Conservation (phyloP, 2,113 vertebrate genomes). For the Pelusios castaneus region DNA sequence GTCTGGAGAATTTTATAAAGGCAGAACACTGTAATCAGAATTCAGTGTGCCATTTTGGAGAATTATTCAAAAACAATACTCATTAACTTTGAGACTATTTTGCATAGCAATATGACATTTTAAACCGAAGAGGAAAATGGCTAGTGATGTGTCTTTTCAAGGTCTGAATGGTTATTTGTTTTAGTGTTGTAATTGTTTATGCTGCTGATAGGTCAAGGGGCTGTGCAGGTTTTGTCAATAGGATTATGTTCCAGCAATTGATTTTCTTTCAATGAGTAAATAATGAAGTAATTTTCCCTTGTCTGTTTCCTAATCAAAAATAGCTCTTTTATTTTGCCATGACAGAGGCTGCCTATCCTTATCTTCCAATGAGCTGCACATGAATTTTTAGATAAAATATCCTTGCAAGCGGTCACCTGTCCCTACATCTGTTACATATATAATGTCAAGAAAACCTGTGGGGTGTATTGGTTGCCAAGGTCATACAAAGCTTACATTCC, state of each 20-base stretch:
- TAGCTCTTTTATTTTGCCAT: constrained; percentile 27
- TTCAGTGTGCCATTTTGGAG: constrained; percentile 21
- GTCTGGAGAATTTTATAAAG: constrained; percentile 52
- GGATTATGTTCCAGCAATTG: constrained; percentile 73
- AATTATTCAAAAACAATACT: constrained; percentile 58
- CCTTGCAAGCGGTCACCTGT: constrained; percentile 24
- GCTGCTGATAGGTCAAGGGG: constrained; percentile 22
- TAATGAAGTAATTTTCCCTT: constrained; percentile 76
- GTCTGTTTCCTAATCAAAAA: constrained; percentile 69
- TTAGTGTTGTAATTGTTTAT: constrained; percentile 70
- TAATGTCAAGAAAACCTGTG: constrained; percentile 54
- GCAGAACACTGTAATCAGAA: constrained; percentile 48
- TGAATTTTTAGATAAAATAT: constrained; percentile 5
- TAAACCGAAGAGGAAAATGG: constrained; percentile 42
- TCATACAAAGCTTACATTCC: constrained; percentile 17
- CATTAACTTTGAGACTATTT: constrained; percentile 47
- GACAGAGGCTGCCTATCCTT: background rate
- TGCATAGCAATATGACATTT: constrained; percentile 36
- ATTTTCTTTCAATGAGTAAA: constrained; percentile 76
- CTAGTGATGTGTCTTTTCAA: constrained; percentile 60
- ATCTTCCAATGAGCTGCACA: constrained; percentile 12
- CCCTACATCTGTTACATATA: background rate
- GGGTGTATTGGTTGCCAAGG: constrained; percentile 52
- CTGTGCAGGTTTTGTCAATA: constrained; percentile 69
- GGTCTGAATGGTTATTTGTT: constrained; percentile 71